Evolutionary conservation across 2,797 vertebrate genomes (phyloP).

Genomic region (Molossus alvarezi): DNA sequence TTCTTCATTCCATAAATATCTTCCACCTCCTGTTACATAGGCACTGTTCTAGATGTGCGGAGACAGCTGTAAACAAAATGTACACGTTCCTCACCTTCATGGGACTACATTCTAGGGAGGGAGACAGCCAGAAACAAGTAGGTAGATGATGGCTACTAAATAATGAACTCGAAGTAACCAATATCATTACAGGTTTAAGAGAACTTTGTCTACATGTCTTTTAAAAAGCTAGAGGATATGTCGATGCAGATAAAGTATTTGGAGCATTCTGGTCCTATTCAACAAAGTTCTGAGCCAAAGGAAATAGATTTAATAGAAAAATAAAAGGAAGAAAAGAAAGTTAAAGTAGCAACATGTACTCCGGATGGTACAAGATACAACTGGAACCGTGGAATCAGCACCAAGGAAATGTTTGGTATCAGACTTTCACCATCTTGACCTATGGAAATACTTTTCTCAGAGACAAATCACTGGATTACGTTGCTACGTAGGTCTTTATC

Average conservation of each 20-base stretch:
- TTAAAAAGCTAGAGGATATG: neutral
- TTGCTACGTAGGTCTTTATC: slow-evolving; percentile 36
- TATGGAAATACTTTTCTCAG: slow-evolving; percentile 14
- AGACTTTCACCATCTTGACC: slow-evolving; percentile 2
- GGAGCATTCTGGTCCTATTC: neutral
- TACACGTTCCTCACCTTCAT: neutral
- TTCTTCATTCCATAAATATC: slow-evolving; percentile 19
- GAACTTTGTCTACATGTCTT: neutral
- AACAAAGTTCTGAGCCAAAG: slow-evolving; percentile 29
- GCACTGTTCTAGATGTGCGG: neutral
- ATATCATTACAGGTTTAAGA: neutral
- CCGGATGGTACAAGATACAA: neutral
- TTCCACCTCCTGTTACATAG: neutral
- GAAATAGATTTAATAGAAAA: slow-evolving; percentile 24
- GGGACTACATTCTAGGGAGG: neutral
- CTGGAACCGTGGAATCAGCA: neutral
- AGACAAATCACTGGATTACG: neutral
- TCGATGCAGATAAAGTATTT: slow-evolving; percentile 14
- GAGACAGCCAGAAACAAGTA: neutral
- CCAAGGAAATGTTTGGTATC: neutral
- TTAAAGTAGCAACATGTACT: neutral
- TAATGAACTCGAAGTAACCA: neutral
- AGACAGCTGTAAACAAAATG: slow-evolving; percentile 1
- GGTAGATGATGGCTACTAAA: neutral
- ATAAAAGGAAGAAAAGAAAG: neutral